Conservation (phyloP, 2,113 vertebrate species). For the Mesitornis unicolor region DNA sequence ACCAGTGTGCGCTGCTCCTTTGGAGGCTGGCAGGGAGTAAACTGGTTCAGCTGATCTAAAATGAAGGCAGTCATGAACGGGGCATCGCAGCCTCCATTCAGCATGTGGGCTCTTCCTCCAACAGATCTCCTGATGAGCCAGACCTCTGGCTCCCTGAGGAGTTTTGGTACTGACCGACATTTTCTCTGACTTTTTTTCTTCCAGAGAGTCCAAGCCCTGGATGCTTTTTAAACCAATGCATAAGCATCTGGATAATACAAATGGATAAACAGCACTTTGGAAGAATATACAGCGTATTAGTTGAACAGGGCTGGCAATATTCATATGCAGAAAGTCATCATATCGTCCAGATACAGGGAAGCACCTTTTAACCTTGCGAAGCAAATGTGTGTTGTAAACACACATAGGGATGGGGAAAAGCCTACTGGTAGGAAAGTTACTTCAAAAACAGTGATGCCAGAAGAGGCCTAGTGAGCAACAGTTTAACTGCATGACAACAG, state of each 20-base stretch:
- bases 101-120: neutral
- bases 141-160: neutral
- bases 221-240: neutral
- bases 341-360: neutral
- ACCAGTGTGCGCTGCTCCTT: fast-evolving
- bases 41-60: neutral
- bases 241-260: neutral
- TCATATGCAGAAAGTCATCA: neutral
- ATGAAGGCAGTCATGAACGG: neutral
- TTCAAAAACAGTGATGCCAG: neutral
- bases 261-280: neutral
- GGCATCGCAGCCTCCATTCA: neutral
- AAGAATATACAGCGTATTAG: neutral
- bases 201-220: neutral
- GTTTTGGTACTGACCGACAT: neutral
- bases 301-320: neutral
- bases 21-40: neutral
- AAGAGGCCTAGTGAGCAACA: neutral
- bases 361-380: neutral
- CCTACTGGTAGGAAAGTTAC: neutral
- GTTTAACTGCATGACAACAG: neutral
- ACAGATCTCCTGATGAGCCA: neutral
- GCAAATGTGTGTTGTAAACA: neutral
- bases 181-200: neutral
- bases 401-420: neutral